These are phyloP conservation scores for Andricus quercusramuli DNA, from an alignment of 2,888 invertebrate genomes.

Conservation along the genomic window DNA sequence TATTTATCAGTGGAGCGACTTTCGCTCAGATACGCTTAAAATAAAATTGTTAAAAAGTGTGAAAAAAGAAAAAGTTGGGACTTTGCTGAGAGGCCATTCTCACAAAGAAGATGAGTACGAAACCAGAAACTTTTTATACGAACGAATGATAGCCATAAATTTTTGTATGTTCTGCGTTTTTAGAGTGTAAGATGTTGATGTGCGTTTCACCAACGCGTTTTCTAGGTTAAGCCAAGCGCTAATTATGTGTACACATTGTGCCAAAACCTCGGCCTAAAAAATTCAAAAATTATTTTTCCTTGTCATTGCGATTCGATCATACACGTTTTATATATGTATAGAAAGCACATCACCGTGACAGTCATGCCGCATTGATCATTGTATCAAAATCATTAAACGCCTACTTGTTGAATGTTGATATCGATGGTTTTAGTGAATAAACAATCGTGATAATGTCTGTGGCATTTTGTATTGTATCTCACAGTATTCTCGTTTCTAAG, in stretches of 20 bases:
- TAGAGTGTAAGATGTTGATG: slow-evolving; percentile 16
- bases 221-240: slow-evolving; percentile 5
- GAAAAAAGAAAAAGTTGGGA: slow-evolving; percentile 21
- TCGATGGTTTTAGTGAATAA: slow-evolving; percentile 35
- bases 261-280: slow-evolving; percentile 6
- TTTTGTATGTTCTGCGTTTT: slow-evolving; percentile 22
- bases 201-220: slow-evolving; percentile 22
- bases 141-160: slow-evolving; percentile 25
- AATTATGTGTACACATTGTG: slow-evolving; percentile 4
- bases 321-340: slow-evolving; percentile 1
- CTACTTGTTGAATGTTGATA: slow-evolving; percentile 27
- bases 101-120: background rate
- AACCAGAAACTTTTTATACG: slow-evolving; percentile 29
- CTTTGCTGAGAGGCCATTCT: slow-evolving; percentile 15
- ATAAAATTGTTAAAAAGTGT: background rate
- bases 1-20: slow-evolving; percentile 40
- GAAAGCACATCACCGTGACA: slow-evolving; percentile 16
- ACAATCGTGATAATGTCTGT: slow-evolving; percentile 36
- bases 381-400: slow-evolving; percentile 31
- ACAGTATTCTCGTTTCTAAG: background rate
- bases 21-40: slow-evolving; percentile 41
- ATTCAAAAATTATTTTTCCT: background rate
- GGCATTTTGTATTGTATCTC: slow-evolving; percentile 24
- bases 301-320: background rate
- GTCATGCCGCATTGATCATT: slow-evolving; percentile 14